Percentiles rank a stretch among this genome's conserved stretches.
Conservation (phyloP, 2,888 invertebrate genomes). For the Merodon equestris region DNA sequence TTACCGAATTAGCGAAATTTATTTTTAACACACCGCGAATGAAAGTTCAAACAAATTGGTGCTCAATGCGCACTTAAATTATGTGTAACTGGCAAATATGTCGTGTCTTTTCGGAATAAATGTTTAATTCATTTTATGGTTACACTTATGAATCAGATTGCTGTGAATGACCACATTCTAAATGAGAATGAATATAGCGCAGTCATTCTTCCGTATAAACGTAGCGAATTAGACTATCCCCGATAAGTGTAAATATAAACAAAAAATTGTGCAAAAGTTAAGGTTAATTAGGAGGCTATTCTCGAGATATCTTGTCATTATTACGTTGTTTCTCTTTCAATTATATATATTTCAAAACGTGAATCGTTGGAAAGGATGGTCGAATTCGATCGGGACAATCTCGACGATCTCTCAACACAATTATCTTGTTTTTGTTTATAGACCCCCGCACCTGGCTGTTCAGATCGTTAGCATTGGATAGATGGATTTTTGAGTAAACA, state of each 20-base stretch:
- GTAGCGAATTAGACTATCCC: conserved; percentile 7
- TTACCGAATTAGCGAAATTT: too few relatives aligned
- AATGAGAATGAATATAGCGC: too few relatives aligned
- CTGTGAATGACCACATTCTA: too few relatives aligned
- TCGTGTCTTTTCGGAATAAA: too few relatives aligned
- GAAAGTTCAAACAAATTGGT: too few relatives aligned
- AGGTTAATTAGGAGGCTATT: conserved; percentile 17
- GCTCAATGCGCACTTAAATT: too few relatives aligned
- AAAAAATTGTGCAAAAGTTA: conserved; percentile 1
- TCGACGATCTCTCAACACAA: neutral
- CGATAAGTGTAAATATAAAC: conserved; percentile 20
- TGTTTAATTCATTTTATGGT: too few relatives aligned
- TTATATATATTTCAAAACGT: neutral
- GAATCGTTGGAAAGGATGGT: conserved; percentile 24
- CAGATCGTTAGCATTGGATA: conserved; percentile 12
- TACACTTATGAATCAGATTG: too few relatives aligned
- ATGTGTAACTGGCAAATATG: too few relatives aligned
- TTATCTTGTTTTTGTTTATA: conserved; percentile 1
- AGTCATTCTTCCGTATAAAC: too few relatives aligned
- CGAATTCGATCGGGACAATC: conserved; percentile 27
- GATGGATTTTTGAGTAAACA: conserved; percentile 15
- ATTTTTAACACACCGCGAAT: too few relatives aligned
- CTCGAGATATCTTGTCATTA: conserved; percentile 2
- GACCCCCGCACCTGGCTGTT: too few relatives aligned
- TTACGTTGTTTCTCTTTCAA: neutral